Percentiles rank a stretch among this genome's conserved stretches.
Evolutionary conservation across 2,888 invertebrate species (phyloP).

Genomic region (Scaptomyza caliginosa): DNA sequence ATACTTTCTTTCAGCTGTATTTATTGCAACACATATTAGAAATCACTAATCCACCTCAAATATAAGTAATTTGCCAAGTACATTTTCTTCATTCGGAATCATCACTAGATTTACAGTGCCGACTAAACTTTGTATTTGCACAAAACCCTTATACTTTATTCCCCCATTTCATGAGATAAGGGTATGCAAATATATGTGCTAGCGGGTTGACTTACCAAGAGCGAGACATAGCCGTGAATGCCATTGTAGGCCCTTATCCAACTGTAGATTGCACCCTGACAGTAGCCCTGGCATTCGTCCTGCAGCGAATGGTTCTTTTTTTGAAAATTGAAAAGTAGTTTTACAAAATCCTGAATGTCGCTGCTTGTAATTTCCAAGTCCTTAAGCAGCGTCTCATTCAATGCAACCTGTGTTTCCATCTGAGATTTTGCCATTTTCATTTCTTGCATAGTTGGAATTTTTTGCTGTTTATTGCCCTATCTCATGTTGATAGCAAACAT

Average conservation of each 20-base stretch:
- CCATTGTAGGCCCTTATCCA: constrained; percentile 87
- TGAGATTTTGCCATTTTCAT: constrained; percentile 34
- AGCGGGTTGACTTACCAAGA: constrained; percentile 91
- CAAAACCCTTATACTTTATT: no score
- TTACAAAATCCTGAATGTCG: constrained; percentile 76
- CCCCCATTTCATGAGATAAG: no score
- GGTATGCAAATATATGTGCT: no score
- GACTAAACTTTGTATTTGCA: no score
- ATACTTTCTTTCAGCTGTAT: no score
- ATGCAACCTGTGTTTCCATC: background rate
- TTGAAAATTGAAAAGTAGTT: constrained; percentile 62
- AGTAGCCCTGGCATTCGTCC: constrained; percentile 85
- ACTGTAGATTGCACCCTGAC: constrained; percentile 86
- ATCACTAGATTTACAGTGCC: no score
- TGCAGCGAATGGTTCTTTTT: constrained; percentile 49
- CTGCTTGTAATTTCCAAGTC: constrained; percentile 61
- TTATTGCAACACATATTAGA: no score
- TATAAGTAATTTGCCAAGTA: no score
- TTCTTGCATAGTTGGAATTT: constrained; percentile 53
- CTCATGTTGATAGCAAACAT: no score
- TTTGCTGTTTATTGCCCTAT: no score
- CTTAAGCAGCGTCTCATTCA: constrained; percentile 54
- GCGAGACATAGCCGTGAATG: constrained; percentile 92
- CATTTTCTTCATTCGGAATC: no score
- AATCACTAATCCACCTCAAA: no score